phyloP scores from a whole-genome alignment of 2,797 vertebrate genomes.

The Notolabrus celidotus region DNA sequence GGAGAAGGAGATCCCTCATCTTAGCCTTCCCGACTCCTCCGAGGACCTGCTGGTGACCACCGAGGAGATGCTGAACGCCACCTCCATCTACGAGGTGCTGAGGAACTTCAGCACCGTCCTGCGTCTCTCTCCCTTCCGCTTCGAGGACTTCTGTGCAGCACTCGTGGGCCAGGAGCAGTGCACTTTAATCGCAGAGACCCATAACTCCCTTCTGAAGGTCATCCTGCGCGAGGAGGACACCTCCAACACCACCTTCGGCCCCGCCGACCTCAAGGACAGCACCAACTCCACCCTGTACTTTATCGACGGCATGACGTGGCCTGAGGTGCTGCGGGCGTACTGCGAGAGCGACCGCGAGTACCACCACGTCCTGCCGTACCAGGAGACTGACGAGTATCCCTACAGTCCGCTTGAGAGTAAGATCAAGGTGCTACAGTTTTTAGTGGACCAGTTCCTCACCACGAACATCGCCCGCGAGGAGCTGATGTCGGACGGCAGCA shows the following conservation, averaged over 20 bases:
- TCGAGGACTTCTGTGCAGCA: slow-evolving; percentile 98
- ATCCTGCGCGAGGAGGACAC: slow-evolving; percentile 98
- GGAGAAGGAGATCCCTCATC: slow-evolving; percentile 93
- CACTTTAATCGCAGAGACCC: slow-evolving; percentile 97
- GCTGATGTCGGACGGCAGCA: slow-evolving; percentile 96
- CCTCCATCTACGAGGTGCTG: slow-evolving; percentile 96
- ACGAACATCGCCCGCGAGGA: slow-evolving; percentile 98
- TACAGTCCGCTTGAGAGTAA: slow-evolving; percentile 94
- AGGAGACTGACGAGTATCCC: slow-evolving; percentile 95
- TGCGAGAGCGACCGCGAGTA: slow-evolving; percentile 97
- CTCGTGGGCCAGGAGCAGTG: slow-evolving; percentile 97
- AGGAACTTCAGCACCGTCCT: slow-evolving; percentile 97
- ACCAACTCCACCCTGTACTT: slow-evolving; percentile 98
- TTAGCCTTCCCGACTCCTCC: slow-evolving; percentile 93
- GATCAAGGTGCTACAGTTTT: slow-evolving; percentile 96
- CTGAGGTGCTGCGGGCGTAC: slow-evolving; percentile 97
- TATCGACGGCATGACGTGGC: slow-evolving; percentile 99
- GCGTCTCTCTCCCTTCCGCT: slow-evolving; percentile 96
- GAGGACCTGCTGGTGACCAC: slow-evolving; percentile 96
- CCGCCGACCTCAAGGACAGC: slow-evolving; percentile 97
- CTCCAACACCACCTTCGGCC: slow-evolving; percentile 98
- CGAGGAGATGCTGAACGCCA: slow-evolving; percentile 93
- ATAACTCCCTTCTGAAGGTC: slow-evolving; percentile 94
- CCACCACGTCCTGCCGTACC: slow-evolving; percentile 92
- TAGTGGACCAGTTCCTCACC: slow-evolving; percentile 98